Evolutionary conservation across 2,113 vertebrate species (phyloP).

Genomic region (Rhinoderma darwinii): DNA sequence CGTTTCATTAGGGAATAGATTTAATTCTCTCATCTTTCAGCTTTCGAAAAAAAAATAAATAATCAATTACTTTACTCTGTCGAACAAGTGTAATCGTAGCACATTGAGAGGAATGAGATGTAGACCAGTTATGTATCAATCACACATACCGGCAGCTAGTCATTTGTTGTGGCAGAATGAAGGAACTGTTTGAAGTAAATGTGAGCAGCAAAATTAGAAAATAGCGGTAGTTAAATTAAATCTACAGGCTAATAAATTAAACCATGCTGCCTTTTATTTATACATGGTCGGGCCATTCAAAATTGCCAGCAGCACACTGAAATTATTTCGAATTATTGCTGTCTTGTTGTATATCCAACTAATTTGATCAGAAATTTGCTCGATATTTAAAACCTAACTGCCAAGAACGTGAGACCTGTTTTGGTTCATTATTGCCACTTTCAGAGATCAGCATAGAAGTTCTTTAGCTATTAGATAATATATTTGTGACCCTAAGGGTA

Average conservation of each 20-base stretch:
- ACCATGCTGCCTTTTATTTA: not conserved
- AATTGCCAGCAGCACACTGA: no score
- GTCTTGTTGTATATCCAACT: no score
- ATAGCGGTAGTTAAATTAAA: not conserved
- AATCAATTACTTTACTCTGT: constrained; percentile 52
- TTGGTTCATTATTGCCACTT: no score
- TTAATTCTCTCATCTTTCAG: constrained; percentile 41
- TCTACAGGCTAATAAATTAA: not conserved
- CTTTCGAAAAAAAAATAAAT: constrained; percentile 44
- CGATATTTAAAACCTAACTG: not conserved
- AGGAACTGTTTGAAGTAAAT: not conserved
- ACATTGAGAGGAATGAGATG: not conserved
- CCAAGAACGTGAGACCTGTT: no score
- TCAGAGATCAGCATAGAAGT: no score
- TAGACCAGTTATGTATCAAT: constrained; percentile 8
- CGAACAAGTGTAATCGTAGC: constrained; percentile 46
- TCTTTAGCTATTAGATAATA: no score
- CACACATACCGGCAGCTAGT: not conserved
- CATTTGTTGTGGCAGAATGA: not conserved
- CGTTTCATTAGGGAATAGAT: constrained; percentile 54
- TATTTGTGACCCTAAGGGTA: no score
- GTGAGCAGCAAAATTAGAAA: not conserved
- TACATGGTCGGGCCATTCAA: no score
- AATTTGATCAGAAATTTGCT: not conserved
- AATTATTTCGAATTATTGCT: not conserved